Evolutionary conservation across 2,113 vertebrate species (phyloP).

Genomic region (Balaenoptera acutorostrata): DNA sequence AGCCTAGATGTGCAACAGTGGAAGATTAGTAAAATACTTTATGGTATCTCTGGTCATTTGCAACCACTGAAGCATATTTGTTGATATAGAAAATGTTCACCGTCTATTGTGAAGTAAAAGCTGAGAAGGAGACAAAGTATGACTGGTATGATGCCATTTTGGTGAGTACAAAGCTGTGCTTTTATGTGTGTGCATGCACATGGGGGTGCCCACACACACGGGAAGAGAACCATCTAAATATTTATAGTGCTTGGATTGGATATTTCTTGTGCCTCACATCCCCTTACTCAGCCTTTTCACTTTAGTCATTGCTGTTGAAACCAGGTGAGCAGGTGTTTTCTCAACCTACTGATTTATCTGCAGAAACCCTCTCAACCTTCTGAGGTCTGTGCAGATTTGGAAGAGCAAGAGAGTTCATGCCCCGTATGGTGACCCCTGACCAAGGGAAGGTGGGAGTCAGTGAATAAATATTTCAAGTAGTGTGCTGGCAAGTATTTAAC

Average conservation of each 20-base stretch:
- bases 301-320: background rate
- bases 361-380: background rate
- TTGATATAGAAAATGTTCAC: background rate
- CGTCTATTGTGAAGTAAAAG: background rate
- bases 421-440: background rate
- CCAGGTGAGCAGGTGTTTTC: background rate
- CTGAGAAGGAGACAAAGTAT: background rate
- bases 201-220: too few relatives aligned
- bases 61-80: background rate
- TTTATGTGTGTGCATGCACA: accelerated
- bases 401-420: background rate
- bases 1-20: background rate
- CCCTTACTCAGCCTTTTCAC: background rate
- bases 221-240: background rate
- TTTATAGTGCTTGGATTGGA: background rate
- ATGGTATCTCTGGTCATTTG: background rate
- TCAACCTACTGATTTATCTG: background rate
- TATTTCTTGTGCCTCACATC: background rate
- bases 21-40: background rate
- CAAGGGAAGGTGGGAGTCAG: background rate
- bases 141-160: too few relatives aligned
- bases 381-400: background rate
- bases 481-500: background rate
- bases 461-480: background rate
- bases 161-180: background rate